Conservation (phyloP, 2,888 invertebrate species). For the Itoplectis maculator region DNA sequence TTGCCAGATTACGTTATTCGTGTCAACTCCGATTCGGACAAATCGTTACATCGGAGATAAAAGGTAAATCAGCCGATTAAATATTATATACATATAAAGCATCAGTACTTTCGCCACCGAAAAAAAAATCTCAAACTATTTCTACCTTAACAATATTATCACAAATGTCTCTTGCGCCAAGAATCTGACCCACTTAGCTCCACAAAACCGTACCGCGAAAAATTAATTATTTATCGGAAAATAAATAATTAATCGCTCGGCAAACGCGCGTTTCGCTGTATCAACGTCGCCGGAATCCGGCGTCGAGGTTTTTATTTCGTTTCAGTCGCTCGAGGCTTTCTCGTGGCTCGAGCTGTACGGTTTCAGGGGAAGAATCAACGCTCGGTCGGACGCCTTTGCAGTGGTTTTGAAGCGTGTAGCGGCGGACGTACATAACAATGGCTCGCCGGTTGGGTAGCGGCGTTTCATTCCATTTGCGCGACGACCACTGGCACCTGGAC, state of each 20-base stretch:
- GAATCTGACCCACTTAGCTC: too few species aligned
- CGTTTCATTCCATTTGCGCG: conserved; percentile 55
- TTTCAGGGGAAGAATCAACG: conserved; percentile 45
- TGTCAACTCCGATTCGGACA: too few species aligned
- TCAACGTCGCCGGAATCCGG: conserved; percentile 1
- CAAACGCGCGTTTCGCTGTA: conserved; percentile 7
- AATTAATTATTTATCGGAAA: too few species aligned
- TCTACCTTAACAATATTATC: too few species aligned
- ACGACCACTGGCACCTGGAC: too few species aligned
- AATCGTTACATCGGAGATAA: too few species aligned
- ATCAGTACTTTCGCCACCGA: too few species aligned
- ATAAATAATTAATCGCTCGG: conserved; percentile 27
- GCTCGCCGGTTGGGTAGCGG: conserved; percentile 26
- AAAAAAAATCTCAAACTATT: too few species aligned
- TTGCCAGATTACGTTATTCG: not conserved
- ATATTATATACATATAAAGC: too few species aligned
- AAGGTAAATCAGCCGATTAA: too few species aligned
- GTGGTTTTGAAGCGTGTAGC: conserved; percentile 34
- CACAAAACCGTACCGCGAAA: too few species aligned
- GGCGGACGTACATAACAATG: conserved; percentile 41
- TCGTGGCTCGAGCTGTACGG: conserved; percentile 19
- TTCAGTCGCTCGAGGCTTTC: conserved; percentile 3
- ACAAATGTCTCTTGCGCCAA: too few species aligned
- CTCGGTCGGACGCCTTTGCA: conserved; percentile 37
- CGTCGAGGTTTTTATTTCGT: conserved; percentile 20